Evolutionary conservation across 1,140 invertebrate genomes (phyloP).

Genomic region (Calephelis virginiensis): DNA sequence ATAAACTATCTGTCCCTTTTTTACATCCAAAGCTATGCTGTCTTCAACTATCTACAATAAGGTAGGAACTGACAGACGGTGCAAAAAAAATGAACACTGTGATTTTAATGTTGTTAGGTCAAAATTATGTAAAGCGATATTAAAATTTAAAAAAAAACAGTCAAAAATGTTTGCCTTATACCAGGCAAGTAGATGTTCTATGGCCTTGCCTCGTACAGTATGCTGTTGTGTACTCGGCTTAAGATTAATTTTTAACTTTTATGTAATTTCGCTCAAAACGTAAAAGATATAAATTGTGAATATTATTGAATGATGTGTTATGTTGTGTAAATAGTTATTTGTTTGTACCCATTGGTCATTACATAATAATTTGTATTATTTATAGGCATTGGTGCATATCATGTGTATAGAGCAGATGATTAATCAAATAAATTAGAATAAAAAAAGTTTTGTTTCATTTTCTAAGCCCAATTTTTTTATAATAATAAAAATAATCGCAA

Average conservation of each 20-base stretch:
- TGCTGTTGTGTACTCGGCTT: conserved; percentile 12
- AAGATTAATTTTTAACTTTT: conserved; percentile 34
- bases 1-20: not conserved
- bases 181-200: not conserved
- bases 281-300: conserved; percentile 32
- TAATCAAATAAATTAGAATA: conserved; percentile 77
- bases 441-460: conserved; percentile 60
- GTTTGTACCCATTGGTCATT: conserved; percentile 52
- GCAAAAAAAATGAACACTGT: conserved; percentile 53
- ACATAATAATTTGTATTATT: conserved; percentile 71
- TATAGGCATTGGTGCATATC: conserved; percentile 77
- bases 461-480: not conserved
- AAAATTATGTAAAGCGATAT: conserved; percentile 30
- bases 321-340: conserved; percentile 60
- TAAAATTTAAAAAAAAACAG: not conserved
- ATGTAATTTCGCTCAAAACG: conserved; percentile 41
- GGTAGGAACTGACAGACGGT: conserved; percentile 32
- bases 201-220: conserved; percentile 2
- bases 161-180: conserved; percentile 6
- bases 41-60: conserved; percentile 17
- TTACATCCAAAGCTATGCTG: not conserved
- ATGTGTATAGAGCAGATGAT: conserved; percentile 76
- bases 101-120: conserved; percentile 53
- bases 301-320: conserved; percentile 40
- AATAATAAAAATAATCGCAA: not conserved